Conservation (phyloP, 2,797 vertebrate species). For the Lagocephalus sceleratus region DNA sequence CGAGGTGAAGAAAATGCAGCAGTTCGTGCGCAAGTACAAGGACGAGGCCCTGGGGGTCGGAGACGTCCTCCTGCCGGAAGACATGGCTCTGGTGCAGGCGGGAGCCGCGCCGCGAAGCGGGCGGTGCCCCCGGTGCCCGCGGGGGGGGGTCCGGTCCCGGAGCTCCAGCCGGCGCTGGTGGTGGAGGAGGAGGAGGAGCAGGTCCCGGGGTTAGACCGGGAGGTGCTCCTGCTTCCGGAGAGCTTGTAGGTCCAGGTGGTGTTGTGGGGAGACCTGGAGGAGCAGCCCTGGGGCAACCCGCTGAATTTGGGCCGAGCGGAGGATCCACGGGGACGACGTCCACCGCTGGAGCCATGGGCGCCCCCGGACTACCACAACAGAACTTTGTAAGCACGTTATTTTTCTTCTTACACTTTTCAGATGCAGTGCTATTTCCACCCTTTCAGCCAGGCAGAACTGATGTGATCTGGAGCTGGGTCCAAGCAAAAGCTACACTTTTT, state of each 20-base stretch:
- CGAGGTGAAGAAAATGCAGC: constrained; percentile 95
- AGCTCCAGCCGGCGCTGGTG: constrained; percentile 1
- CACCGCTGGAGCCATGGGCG: constrained; percentile 68
- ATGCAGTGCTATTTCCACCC: constrained; percentile 50
- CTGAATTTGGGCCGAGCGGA: neutral
- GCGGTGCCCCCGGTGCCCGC: constrained; percentile 7
- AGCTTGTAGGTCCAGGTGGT: neutral
- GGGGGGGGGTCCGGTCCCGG: constrained; percentile 36
- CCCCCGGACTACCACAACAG: constrained; percentile 64
- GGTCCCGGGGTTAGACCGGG: constrained; percentile 11
- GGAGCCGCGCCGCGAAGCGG: constrained; percentile 9
- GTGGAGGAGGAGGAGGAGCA: constrained; percentile 32
- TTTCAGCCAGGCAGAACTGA: constrained; percentile 19
- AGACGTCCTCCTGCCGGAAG: constrained; percentile 86
- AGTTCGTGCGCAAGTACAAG: constrained; percentile 96
- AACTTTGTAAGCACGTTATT: constrained; percentile 81
- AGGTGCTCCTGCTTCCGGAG: constrained; percentile 6
- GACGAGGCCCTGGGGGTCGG: constrained; percentile 91
- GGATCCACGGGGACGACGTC: constrained; percentile 69
- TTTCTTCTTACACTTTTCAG: constrained; percentile 1
- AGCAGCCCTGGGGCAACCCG: neutral
- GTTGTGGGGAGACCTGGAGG: neutral
- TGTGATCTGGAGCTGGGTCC: constrained; percentile 9
- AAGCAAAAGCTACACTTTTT: neutral
- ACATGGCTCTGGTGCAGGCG: constrained; percentile 66